A percentile compares a stretch with the other conserved stretches of the same genome.
These are phyloP conservation scores for Mesorhabditis belari DNA, from an alignment of 2,888 invertebrate genomes.

Conservation along the genomic window DNA sequence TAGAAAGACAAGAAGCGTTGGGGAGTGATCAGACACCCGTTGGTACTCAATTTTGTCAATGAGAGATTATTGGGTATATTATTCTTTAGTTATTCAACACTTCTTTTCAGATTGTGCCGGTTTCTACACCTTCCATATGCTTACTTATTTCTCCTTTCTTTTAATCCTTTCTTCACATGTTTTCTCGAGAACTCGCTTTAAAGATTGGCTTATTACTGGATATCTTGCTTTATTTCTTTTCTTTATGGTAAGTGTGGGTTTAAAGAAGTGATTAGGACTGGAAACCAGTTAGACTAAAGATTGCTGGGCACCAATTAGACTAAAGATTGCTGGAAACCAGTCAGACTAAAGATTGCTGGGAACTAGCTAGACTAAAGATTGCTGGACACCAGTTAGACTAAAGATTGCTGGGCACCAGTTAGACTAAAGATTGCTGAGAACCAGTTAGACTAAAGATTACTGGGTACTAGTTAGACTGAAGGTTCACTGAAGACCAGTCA, in stretches of 20 bases:
- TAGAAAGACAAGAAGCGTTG: slow-evolving; percentile 38
- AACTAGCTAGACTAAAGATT: no score
- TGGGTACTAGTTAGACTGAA: no score
- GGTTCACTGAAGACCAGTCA: no score
- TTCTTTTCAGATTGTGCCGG: slow-evolving; percentile 27
- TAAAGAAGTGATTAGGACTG: no score
- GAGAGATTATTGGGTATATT: slow-evolving; percentile 17
- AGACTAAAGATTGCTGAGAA: no score
- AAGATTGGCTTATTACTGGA: slow-evolving; percentile 30
- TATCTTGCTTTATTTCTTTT: slow-evolving; percentile 38
- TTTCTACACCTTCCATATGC: slow-evolving; percentile 35
- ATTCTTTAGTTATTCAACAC: not conserved
- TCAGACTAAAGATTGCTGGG: no score
- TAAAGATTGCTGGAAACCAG: no score
- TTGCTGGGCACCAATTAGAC: no score
- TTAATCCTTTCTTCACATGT: slow-evolving; percentile 48
- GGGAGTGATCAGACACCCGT: slow-evolving; percentile 47
- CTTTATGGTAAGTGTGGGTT: slow-evolving; percentile 41
- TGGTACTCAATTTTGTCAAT: slow-evolving; percentile 44
- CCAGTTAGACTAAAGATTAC: no score
- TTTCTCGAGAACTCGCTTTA: slow-evolving; percentile 14
- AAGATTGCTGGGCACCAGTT: no score
- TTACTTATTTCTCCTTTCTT: slow-evolving; percentile 43
- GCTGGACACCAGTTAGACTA: no score
- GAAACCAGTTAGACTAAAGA: no score